These are phyloP conservation scores for Tragelaphus buxtoni DNA, from an alignment of 2,113 vertebrate genomes.

Conservation along the genomic window DNA sequence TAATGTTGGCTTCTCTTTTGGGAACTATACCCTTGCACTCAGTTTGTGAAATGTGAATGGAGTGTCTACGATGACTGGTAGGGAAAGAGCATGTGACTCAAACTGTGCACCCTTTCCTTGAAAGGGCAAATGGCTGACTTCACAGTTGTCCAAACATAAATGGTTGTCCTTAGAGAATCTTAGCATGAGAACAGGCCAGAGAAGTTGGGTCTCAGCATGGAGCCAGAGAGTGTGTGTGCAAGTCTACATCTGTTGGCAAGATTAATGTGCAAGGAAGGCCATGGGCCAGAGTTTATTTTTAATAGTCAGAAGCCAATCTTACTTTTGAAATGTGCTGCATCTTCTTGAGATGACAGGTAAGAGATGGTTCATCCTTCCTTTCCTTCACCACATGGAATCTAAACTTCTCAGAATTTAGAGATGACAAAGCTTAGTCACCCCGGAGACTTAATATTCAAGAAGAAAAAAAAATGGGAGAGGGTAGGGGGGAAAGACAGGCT, in stretches of 20 bases:
- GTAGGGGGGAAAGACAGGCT: not conserved
- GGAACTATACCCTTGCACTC: not conserved
- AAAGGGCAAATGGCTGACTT: not conserved
- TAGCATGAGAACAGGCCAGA: not conserved
- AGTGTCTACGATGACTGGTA: not conserved
- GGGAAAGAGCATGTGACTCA: not conserved
- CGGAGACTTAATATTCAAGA: not conserved
- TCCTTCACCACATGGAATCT: not conserved
- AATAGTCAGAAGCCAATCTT: slow-evolving; percentile 31
- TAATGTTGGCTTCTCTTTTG: not conserved
- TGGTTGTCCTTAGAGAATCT: slow-evolving; percentile 36
- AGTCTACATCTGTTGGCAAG: slow-evolving; percentile 37
- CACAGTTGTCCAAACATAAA: slow-evolving; percentile 18
- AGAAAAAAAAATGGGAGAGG: not conserved
- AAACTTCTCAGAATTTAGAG: not conserved
- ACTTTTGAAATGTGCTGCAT: slow-evolving; percentile 36
- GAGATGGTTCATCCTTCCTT: not conserved
- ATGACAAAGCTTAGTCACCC: not conserved
- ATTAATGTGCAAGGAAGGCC: not conserved
- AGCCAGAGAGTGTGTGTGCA: not conserved
- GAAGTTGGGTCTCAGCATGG: not conserved
- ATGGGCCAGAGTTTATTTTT: slow-evolving; percentile 47
- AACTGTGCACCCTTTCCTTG: not conserved
- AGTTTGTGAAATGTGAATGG: not conserved
- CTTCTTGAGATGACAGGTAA: not conserved